Conservation (phyloP, 2,888 invertebrate species). For the Scaptomyza reducta region DNA sequence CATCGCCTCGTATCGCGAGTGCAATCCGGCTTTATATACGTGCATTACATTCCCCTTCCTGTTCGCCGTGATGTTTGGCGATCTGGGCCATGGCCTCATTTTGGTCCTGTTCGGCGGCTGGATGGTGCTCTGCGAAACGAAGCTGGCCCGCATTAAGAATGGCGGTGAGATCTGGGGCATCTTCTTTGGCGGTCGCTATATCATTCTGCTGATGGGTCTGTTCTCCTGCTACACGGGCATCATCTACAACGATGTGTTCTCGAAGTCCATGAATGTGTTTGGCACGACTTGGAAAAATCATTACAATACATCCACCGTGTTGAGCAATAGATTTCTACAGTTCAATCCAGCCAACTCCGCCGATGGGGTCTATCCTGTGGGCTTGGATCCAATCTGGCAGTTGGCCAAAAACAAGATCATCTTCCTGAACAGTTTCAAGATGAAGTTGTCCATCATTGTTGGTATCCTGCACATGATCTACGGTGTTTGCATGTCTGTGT, state of each 20-base stretch:
- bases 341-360: slow-evolving; percentile 87
- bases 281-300: slow-evolving; percentile 92
- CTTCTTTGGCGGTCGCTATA: slow-evolving; percentile 98
- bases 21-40: slow-evolving; percentile 95
- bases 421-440: slow-evolving; percentile 97
- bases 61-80: slow-evolving; percentile 98
- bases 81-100: slow-evolving; percentile 94
- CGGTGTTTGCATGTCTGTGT: slow-evolving; percentile 93
- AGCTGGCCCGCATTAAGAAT: slow-evolving; percentile 88
- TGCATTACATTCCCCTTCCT: slow-evolving; percentile 97
- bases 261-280: slow-evolving; percentile 97
- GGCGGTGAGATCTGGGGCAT: slow-evolving; percentile 98
- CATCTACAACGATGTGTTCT: slow-evolving; percentile 98
- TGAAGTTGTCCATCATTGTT: slow-evolving; percentile 97
- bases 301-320: slow-evolving; percentile 86
- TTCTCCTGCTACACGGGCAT: slow-evolving; percentile 99
- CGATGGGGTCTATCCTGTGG: slow-evolving; percentile 89
- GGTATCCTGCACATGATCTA: slow-evolving; percentile 98
- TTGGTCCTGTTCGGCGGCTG: slow-evolving; percentile 92
- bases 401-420: slow-evolving; percentile 95
- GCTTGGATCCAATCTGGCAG: slow-evolving; percentile 92
- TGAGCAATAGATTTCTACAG: slow-evolving; percentile 85
- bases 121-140: slow-evolving; percentile 93
- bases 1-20: slow-evolving; percentile 96
- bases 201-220: slow-evolving; percentile 97